Evolutionary conservation across 1,140 invertebrate genomes (phyloP).

Genomic region (Caenorhabditis elegans): WBcel235 BX284604.4:17325001-17325500

Average conservation of each 20-base stretch:
- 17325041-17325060: background rate
- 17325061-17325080: background rate
- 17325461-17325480: too few species aligned
- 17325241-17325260: background rate
- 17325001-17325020: background rate
- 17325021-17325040: background rate
- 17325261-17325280: background rate
- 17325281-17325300: background rate
- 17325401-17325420: too few species aligned
- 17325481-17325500: too few species aligned
- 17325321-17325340: too few species aligned
- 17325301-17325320: background rate
- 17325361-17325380: too few species aligned
- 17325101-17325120: background rate
- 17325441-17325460: too few species aligned
- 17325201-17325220: background rate
- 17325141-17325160: too few species aligned
- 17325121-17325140: background rate
- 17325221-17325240: too few species aligned
- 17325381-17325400: too few species aligned
- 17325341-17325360: too few species aligned
- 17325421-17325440: too few species aligned
- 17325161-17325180: background rate
- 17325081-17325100: background rate
- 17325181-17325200: background rate